These are phyloP conservation scores for Sander vitreus DNA, from an alignment of 2,113 vertebrate species.

Conservation along the genomic window DNA sequence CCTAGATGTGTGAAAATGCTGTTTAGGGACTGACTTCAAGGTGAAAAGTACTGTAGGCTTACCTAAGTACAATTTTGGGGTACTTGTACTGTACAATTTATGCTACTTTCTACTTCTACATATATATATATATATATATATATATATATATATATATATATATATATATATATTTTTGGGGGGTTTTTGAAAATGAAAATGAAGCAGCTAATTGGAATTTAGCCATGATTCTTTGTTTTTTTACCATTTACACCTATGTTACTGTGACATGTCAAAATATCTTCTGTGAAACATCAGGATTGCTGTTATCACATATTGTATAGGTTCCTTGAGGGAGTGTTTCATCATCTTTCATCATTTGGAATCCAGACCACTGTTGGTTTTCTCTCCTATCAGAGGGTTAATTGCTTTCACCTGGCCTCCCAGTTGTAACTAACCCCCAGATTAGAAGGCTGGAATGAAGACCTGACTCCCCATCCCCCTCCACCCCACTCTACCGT, in stretches of 20 bases:
- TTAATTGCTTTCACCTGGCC: constrained; percentile 59
- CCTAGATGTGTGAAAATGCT: neutral
- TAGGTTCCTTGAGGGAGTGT: neutral
- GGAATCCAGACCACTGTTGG: neutral
- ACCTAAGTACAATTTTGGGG: too few species aligned
- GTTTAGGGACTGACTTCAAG: neutral
- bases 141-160: too few species aligned
- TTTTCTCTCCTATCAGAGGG: neutral
- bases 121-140: too few species aligned
- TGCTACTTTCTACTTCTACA: too few species aligned
- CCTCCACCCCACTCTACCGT: neutral
- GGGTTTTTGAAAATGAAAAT: too few species aligned
- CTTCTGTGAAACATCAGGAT: neutral
- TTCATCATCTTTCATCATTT: neutral
- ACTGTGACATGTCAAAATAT: neutral
- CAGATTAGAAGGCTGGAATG: constrained; percentile 46
- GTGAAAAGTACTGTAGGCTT: neutral
- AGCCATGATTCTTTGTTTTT: neutral
- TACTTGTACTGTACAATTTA: too few species aligned
- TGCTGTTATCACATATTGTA: neutral
- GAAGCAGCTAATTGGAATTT: constrained; percentile 1
- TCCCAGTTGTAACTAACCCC: constrained; percentile 42
- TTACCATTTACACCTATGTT: neutral
- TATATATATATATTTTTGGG: too few species aligned
- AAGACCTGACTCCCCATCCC: neutral